A percentile compares a stretch with the other conserved stretches of the same genome.
Conservation (phyloP, 2,888 invertebrate genomes). For the Galerucella pusilla region DNA sequence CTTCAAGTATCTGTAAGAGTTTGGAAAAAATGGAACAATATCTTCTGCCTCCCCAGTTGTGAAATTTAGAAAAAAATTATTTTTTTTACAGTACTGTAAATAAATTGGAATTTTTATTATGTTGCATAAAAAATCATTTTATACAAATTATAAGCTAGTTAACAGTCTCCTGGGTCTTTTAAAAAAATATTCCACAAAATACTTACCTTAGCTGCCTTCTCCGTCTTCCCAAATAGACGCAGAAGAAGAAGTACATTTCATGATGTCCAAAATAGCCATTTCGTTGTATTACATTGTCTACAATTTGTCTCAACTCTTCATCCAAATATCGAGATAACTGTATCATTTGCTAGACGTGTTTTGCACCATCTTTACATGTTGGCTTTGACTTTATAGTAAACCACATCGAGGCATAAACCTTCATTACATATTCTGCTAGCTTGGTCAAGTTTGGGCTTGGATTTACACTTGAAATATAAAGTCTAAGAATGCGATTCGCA, state of each 20-base stretch:
- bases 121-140: slow-evolving; percentile 13
- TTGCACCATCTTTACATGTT: slow-evolving; percentile 15
- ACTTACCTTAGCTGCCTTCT: slow-evolving; percentile 9
- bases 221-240: slow-evolving; percentile 8
- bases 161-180: slow-evolving; percentile 10
- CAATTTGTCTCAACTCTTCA: slow-evolving; percentile 11
- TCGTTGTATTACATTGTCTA: slow-evolving; percentile 3
- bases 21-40: slow-evolving; percentile 13
- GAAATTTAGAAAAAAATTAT: slow-evolving; percentile 12
- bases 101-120: slow-evolving; percentile 11
- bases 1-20: slow-evolving; percentile 8
- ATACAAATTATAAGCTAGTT: slow-evolving; percentile 13
- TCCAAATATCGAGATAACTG: slow-evolving; percentile 13
- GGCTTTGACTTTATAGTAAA: slow-evolving; percentile 29
- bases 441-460: background rate
- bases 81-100: slow-evolving; percentile 2
- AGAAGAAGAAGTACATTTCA: slow-evolving; percentile 10
- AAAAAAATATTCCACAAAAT: slow-evolving; percentile 10
- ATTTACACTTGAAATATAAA: slow-evolving; percentile 8
- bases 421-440: slow-evolving; percentile 13
- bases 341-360: slow-evolving; percentile 15
- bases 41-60: slow-evolving; percentile 14
- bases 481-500: slow-evolving; percentile 3
- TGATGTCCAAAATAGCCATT: slow-evolving; percentile 12
- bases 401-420: slow-evolving; percentile 13